Evolutionary conservation across 2,797 vertebrate species (phyloP).

Genomic region (Lagocephalus sceleratus): DNA sequence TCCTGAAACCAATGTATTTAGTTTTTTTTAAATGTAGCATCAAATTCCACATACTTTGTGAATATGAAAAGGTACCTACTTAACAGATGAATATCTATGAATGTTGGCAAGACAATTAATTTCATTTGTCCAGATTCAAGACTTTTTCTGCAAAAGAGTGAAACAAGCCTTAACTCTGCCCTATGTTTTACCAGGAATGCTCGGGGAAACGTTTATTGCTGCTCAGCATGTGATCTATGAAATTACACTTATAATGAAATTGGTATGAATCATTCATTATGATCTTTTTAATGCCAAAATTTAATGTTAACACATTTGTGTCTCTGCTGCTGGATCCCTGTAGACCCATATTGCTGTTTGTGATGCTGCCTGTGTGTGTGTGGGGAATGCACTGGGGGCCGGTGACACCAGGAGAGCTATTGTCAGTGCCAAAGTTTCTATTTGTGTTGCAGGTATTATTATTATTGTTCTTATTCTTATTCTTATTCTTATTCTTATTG

Average conservation of each 20-base stretch:
- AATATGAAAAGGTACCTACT: too few relatives aligned
- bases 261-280: conserved; percentile 73
- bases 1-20: not conserved
- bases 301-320: not conserved
- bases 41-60: too few relatives aligned
- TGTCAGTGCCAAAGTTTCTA: conserved; percentile 74
- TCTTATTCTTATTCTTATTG: too few relatives aligned
- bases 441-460: conserved; percentile 73
- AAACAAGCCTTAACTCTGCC: conserved; percentile 1
- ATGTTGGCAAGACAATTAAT: too few relatives aligned
- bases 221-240: conserved; percentile 85
- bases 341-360: conserved; percentile 86
- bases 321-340: conserved; percentile 10
- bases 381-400: conserved; percentile 91
- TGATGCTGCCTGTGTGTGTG: conserved; percentile 82
- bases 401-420: conserved; percentile 81
- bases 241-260: conserved; percentile 76
- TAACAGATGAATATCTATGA: too few relatives aligned
- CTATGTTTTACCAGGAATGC: conserved; percentile 71
- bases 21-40: too few relatives aligned
- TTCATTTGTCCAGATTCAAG: too few relatives aligned
- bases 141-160: not conserved
- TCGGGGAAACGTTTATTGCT: conserved; percentile 84
- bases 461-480: too few relatives aligned
- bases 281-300: not conserved